Base-by-base conservation (phyloP, 2,797 vertebrate species). In the Smutsia gigantea region DNA sequence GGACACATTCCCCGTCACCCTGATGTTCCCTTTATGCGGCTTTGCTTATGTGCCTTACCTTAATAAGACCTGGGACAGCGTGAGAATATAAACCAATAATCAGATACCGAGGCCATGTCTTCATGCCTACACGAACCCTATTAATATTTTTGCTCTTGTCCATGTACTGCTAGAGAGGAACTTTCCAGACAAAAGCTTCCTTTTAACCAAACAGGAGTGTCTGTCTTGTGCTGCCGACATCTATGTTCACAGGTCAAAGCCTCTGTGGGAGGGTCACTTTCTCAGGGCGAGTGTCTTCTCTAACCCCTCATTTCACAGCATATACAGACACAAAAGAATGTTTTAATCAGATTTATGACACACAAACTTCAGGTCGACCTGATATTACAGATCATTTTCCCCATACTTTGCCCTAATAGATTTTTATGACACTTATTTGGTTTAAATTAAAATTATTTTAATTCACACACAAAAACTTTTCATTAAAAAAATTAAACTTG, bases 181-280 rank as follows among this genome's bases (percentile, higher is more conserved):
- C 34, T 95, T 97, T 93, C 39, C 83, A 96, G 94, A 96, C 91
- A 93, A 96, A 97, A 87, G 69, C 27, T 82, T 39, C 31, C 87
- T 95, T 94, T 96, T 90, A 86, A 64, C 68, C 34, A 91, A 72
- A 88, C 87, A 15, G 46, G 57, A 94, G 12, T 34, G 34, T 78
- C 61, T 87, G 39, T 82, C 63, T 59, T 61, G 42, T 94, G 25
- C 25, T 63, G 57, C 69, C 39, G 19, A 75, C 17, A 21, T 90
- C 78, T 86, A 0, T 51, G 90, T 75, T 37, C 53, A n/a, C 18
- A 94, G 81, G 91, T 93, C 94, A 97, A 95, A 96, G 77, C 17
- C 21, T 88, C 57, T 37, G 27, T 23, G 31, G 51, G 75, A 0
- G 3, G 64, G 31, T 84, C 42, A 46, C 78, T 59, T 27, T 82